Base-by-base conservation (phyloP, 2,113 vertebrate genomes). In the Enhydra lutris region DNA sequence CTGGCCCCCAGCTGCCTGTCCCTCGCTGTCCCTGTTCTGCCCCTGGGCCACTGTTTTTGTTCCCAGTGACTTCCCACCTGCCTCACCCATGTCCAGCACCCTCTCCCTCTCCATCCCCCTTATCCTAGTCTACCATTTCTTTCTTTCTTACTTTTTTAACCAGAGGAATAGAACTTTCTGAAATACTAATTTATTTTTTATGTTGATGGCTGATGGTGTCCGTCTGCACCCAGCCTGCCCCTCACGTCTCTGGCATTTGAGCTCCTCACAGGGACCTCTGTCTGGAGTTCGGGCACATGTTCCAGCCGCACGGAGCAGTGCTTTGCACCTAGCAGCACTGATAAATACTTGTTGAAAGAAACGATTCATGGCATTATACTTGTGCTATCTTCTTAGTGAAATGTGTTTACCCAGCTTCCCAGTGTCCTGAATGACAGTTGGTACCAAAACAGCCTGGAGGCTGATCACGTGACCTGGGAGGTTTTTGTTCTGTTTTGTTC, bases 41-140 rank as follows among this genome's bases (percentile, higher is more conserved):
- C 31, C 8, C 0, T 0, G 42, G 59, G 50, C 42, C 50, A 9
- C 42, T 29, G 1, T 21, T 57, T 42, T 82, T 3, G 2, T 12
- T n/a, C 15, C 20, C 21, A 3, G 80, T 42, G 34, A 71, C 31
- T 10, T 4, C 47, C 4, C 50, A 1, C 26, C 50, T n/a, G 13
- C 39, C 1, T n/a, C 1, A 65, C 45, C 21, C 47, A 1, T 1
- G 45, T 6, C 42, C 20, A 15, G 7, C 24, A 7, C 18, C 42
- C 4, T 4, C 59, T 36, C 24, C 47, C 6, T 67, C 84, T 47
- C 18, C 63, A 10, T 14, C 6, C 57, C 12, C 14, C 42, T 36
- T 29, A n/a, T 7, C 1, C 57, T 47, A 1, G 15, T 20, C 78
- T 36, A 24, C 11, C 47, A 20, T n/a, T 67, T 23, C 39, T 24